phyloP scores from a whole-genome alignment of 2,888 invertebrate genomes.

The Digitonthophagus gazella region DNA sequence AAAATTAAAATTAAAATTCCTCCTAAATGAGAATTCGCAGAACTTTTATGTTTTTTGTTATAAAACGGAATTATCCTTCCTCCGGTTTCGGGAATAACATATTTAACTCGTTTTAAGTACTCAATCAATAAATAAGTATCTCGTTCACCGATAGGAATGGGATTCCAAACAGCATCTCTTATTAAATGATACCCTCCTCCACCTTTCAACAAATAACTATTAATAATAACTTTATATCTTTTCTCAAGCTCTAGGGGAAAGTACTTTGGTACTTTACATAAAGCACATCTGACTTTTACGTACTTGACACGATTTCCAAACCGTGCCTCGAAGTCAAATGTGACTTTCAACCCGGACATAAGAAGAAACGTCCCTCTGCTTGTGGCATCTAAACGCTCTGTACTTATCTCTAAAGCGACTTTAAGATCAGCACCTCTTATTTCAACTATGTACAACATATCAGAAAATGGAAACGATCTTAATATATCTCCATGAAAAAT shows the following conservation, averaged over 20 bases:
- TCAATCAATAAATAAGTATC: neutral
- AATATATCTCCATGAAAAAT: conserved; percentile 73
- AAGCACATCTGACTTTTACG: conserved; percentile 64
- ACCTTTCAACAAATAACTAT: conserved; percentile 65
- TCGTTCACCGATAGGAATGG: neutral
- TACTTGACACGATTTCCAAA: conserved; percentile 63
- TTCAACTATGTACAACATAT: conserved; percentile 62
- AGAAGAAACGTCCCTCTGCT: conserved; percentile 74
- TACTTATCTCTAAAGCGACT: conserved; percentile 46
- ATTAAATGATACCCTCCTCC: no score
- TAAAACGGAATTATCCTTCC: neutral
- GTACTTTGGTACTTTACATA: conserved; percentile 63
- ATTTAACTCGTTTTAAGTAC: neutral
- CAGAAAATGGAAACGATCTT: conserved; percentile 74
- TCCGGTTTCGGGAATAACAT: neutral
- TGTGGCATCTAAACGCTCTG: conserved; percentile 42
- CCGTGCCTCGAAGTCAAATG: conserved; percentile 63
- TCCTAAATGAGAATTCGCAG: no score
- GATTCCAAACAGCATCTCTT: neutral
- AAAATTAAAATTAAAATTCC: no score
- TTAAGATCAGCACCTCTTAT: conserved; percentile 65
- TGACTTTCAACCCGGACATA: conserved; percentile 71
- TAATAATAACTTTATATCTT: conserved; percentile 64
- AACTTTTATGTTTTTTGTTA: no score
- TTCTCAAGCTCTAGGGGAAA: conserved; percentile 54